Base-by-base conservation (phyloP, 2,113 vertebrate species). In the Ameiurus melas region DNA sequence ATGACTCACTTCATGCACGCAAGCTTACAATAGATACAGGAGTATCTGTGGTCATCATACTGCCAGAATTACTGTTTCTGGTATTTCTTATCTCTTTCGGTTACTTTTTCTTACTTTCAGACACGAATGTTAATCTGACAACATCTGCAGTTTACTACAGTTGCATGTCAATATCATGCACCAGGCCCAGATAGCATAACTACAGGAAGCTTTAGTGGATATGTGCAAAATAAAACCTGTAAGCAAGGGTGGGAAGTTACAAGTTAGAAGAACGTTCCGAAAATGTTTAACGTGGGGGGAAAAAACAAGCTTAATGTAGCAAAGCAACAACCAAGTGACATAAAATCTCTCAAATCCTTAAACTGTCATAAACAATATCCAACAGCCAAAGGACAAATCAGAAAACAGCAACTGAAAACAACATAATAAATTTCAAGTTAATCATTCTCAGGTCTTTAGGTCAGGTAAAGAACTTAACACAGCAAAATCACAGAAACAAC, bases 1-100 rank as follows among this genome's bases (percentile, higher is more conserved):
- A 66, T 86, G 75, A 86, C 19, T 80, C 39, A 80, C 39, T 51
- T 33, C 25, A 19, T n/a, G 27, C 53, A 47, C 43, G 36, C 85
- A 66, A 83, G 33, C 13, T 62, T 25, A 25, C 0, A 22, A 7
- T 30, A 25, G 13, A 43, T 27, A 27, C 25, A 19, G 0, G 13
- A 47, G 60, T 16, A 20, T 14, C 33, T 77, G 33, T 77, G 27
- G 83, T 85, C 9, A 3, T 47, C 19, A 53, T 1, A 12, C 9
- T 39, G 2, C 10, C 33, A 27, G 5, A 62, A 55, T 81, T 3
- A 33, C 55, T 33, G 33, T 33, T 22, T 83, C n/a, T 10, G 39
- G 0, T 2, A 5, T 68, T 39, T 81, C 5, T 17, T 58, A 47
- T 62, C 36, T 60, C 5, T 36, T 82, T 60, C 19, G 17, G 0